Evolutionary conservation across 2,888 invertebrate genomes (phyloP), one percentile per base, ranked within the genome.

Genomic region (Acleris emargana): DNA sequence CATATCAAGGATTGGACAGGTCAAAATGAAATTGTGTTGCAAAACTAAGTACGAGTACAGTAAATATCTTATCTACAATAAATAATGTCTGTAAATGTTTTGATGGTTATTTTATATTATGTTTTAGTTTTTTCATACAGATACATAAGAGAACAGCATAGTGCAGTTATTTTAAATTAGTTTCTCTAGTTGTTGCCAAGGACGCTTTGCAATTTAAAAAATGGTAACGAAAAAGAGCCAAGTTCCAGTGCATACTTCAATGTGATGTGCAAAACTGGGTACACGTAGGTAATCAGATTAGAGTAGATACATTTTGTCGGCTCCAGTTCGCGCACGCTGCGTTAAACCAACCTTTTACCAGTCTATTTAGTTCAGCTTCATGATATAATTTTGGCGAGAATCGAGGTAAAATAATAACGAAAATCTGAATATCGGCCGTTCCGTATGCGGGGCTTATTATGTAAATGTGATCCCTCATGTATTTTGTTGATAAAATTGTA

Each of bases 401-500:
- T 84, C 81, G 82, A 80, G 82, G 84, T 83, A 81, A 86, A 87
- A 84, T 87, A 88, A 87, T 89, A 86, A 86, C 80, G 79, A 77
- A 84, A 87, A 86, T 86, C 83, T 82, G 84, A 81, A 84, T 84
- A 82, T 80, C 71, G 72, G 72, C 74, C 75, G 78, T 76, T 79
- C 75, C 81, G 81, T 79, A 79, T 80, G 80, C 82, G 81, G 82
- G 75, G 78, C 77, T 83, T 84, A 87, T 88, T 90, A 89, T 88
- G 88, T 84, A 87, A 89, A 89, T 89, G 76, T 68, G 79, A 84
- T 81, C 83, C 82, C 81, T 81, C 81, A 78, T 84, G 81, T 87
- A 81, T 83, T 83, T 79, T 82, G 86, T 85, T 85, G 83, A 84
- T 86, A 85, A 85, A 83, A 86, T 83, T 87, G 81, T 80, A 79